Evolutionary conservation across 2,113 vertebrate genomes (phyloP), one percentile per base, ranked within the genome.

Genomic region (Carassius carassius): DNA sequence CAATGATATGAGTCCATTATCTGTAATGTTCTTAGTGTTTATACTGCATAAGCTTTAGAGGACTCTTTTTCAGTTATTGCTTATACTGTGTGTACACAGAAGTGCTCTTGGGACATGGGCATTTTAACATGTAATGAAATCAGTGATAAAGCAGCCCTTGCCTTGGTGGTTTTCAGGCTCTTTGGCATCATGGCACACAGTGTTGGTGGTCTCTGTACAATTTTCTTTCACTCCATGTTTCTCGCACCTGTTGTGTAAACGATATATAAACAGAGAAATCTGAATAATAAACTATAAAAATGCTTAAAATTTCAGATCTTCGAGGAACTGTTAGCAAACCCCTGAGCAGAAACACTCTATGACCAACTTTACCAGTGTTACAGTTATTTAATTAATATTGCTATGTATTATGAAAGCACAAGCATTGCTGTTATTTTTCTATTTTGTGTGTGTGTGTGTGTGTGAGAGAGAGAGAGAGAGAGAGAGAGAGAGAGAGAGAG

Each of bases 211-310:
- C 12, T 3, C 1, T 17, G 56, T 86, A 44, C 94, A 94, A n/a
- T 1, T 0, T 13, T 17, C 29, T 77, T 90, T 84, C 5, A 87
- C 1, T 0, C 79, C 44, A 6, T 58, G 2, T 58, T 1, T 0
- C 3, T 7, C 85, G 88, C 93, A 94, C 19, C 93, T 95, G 54
- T 4, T 89, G 76, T 7, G 60, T n/a, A 58, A 44, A 78, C 21
- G 37, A 25, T 3, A 60, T 6, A 8, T 13, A 67, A 82, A 29
- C 14, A 74, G 47, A 69, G 69, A 67, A n/a, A 12, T n/a, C 29
- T 14, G 8, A 35, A n/a, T 44, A 9, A 25, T n/a, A 21, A 11
- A 25, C 16, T 72, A 44, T 44, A 44, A 44, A 44, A 44, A 44
- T 44, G 41, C 10, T 44, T 10, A 44, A 44, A 44, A 44, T 44